Base-by-base conservation (phyloP, 2,888 invertebrate species). In the Cheilosia variabilis region DNA sequence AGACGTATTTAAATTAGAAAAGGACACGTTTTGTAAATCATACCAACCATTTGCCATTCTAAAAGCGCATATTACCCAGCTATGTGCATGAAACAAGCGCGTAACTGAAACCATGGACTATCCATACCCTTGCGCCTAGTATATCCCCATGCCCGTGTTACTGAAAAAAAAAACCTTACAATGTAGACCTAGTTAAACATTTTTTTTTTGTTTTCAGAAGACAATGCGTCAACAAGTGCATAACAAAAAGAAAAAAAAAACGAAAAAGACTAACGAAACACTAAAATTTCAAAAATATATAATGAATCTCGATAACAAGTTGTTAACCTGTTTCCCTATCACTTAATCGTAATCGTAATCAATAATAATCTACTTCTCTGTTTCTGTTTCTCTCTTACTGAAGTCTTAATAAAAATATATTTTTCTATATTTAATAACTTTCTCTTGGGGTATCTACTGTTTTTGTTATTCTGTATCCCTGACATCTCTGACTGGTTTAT, bases 321-420 rank as follows among this genome's bases (percentile, higher is more conserved):
- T 47, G 82, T 73, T 79, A 65, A 71, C 79, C 80, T 71, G 80
- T 71, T 75, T 79, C 4, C 47, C 63, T 50, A 80, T 84, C 71
- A 76, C 69, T 84, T 79, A 75, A 73, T 73, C 34, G 37, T 77
- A 68, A 55, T 68, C 31, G 55, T 75, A 73, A 73, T 75, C 43
- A 75, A 69, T 75, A 52, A 24, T 52, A 76, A 65, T 65, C 66
- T 69, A 62, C 37, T 43, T 50, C 47, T 71, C 34, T 19, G 27
- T 68, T 72, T 65, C 37, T 47, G 17, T 50, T 53, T 41, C 53
- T 60, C 10, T 50, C 52, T 45, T 55, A 50, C 52, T 75, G 81
- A 79, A 75, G 75, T 76, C 78, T 77, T 87, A 83, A 82, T 87
- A 87, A 87, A 86, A 87, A 87, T 83, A 87, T 87, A 87, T 76